Evolutionary conservation across 30 jellyfish, hydroid and myxozoan genomes (phyloP).

Genomic region (Aurelia coerulea): DNA sequence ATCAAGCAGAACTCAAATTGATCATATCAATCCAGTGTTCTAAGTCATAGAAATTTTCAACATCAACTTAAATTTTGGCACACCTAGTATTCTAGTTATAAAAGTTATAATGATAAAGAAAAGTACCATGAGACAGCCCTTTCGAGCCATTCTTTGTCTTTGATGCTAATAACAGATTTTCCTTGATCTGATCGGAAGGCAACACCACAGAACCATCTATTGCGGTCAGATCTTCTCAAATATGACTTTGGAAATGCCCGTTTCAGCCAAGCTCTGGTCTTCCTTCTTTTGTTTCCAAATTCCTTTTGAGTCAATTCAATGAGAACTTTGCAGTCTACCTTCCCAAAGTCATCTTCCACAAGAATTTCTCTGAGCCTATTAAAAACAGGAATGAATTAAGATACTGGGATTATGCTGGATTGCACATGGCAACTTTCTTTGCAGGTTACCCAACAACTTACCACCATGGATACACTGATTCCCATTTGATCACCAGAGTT

Average conservation of each 20-base stretch:
- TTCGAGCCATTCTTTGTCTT: slow-evolving; percentile 76
- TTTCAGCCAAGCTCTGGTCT: slow-evolving; percentile 61
- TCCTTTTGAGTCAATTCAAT: slow-evolving; percentile 60
- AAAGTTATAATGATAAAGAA: no score
- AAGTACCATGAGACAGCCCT: slow-evolving; percentile 69
- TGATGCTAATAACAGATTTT: slow-evolving; percentile 43
- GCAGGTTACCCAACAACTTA: no score
- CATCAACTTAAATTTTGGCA: no score
- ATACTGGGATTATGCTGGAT: no score
- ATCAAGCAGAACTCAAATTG: no score
- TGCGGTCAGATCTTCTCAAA: slow-evolving; percentile 82
- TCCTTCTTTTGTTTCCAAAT: slow-evolving; percentile 63
- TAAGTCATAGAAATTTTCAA: no score
- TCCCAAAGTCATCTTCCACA: slow-evolving; percentile 78
- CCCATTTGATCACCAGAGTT: no score
- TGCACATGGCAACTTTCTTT: no score
- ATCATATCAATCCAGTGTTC: no score
- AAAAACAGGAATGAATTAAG: background rate
- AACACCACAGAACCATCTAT: slow-evolving; percentile 91
- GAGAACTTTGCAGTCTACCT: slow-evolving; percentile 65
- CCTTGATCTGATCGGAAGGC: slow-evolving; percentile 67
- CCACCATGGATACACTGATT: no score
- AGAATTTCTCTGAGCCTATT: slow-evolving; percentile 52
- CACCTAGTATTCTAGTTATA: no score
- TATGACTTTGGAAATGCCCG: slow-evolving; percentile 81